Evolutionary conservation across 2,888 invertebrate genomes (phyloP), one percentile per base, ranked within the genome.

Genomic region (Galerucella nymphaeae): DNA sequence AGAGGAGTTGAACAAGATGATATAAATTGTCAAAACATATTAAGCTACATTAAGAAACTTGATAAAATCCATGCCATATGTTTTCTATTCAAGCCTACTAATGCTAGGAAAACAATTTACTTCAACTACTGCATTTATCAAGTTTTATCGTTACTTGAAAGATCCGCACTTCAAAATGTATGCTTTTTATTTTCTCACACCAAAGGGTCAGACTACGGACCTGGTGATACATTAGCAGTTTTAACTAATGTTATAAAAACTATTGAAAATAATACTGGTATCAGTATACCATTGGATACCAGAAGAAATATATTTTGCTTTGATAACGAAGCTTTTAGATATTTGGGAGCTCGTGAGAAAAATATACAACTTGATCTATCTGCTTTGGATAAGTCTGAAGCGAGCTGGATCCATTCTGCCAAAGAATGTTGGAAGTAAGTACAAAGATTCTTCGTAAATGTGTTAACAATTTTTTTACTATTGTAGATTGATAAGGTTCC

Each of bases 281-380:
- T 83, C 4, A 66, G 45, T 41, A 66, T 74, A 14, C 41, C 48
- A 13, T 30, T 66, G 2, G 14, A 77, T 75, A 18, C 11, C 9
- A 55, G 14, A 9, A 75, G 80, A 1, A 85, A 85, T 62, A 77
- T 80, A 3, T 85, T 85, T 76, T 85, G 84, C 70, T 81, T 85
- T 64, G 86, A 86, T 68, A 85, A 85, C 75, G 85, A 85, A 72
- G 80, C 80, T 13, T 85, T 85, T 71, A 79, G 82, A 65, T 82
- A 79, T 78, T 77, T 85, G 70, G 82, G 82, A 20, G 84, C 83
- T 11, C 61, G 76, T 8, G 80, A 83, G 61, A 71, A 80, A 55
- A 78, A 78, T 9, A 69, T 81, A 10, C 61, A 76, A 30, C 76
- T 82, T 38, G 74, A 72, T 30, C 57, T 71, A 18, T 48, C 72